Conservation (phyloP, 2,888 invertebrate species). For the Aelia acuminata region DNA sequence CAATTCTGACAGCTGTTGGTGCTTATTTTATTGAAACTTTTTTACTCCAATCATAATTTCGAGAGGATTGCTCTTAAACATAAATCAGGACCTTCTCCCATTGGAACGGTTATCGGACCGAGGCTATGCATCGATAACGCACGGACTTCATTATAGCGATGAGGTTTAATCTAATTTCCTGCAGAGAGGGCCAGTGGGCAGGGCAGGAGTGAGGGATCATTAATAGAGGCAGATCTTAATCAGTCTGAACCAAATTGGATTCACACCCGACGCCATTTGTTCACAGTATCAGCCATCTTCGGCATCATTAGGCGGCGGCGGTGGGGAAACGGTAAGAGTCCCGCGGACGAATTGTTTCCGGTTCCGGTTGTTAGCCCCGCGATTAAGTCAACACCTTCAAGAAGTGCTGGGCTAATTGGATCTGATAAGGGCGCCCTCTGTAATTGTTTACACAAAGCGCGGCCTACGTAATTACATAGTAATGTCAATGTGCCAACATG, state of each 20-base stretch:
- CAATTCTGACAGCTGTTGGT: no score
- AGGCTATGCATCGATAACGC: background rate
- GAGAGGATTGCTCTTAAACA: background rate
- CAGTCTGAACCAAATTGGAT: conserved; percentile 50
- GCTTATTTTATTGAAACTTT: no score
- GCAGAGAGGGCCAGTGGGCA: background rate
- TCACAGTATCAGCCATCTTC: conserved; percentile 31
- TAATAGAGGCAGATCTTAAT: conserved; percentile 50
- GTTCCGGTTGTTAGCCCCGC: conserved; percentile 55
- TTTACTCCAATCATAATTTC: background rate
- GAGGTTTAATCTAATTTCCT: conserved; percentile 38
- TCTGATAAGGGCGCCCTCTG: conserved; percentile 50
- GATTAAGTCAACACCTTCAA: conserved; percentile 56
- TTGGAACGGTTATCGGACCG: background rate
- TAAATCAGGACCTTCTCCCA: background rate
- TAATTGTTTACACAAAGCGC: conserved; percentile 52
- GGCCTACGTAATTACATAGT: conserved; percentile 48
- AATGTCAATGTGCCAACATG: conserved; percentile 32
- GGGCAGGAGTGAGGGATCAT: conserved; percentile 12
- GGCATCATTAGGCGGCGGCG: conserved; percentile 34
- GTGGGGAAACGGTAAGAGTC: conserved; percentile 31
- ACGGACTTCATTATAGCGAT: conserved; percentile 31
- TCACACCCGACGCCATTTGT: conserved; percentile 51
- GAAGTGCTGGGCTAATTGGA: conserved; percentile 51
- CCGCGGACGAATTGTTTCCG: conserved; percentile 50